Base-by-base conservation (phyloP, 2,888 invertebrate genomes). In the Lypha dubia region DNA sequence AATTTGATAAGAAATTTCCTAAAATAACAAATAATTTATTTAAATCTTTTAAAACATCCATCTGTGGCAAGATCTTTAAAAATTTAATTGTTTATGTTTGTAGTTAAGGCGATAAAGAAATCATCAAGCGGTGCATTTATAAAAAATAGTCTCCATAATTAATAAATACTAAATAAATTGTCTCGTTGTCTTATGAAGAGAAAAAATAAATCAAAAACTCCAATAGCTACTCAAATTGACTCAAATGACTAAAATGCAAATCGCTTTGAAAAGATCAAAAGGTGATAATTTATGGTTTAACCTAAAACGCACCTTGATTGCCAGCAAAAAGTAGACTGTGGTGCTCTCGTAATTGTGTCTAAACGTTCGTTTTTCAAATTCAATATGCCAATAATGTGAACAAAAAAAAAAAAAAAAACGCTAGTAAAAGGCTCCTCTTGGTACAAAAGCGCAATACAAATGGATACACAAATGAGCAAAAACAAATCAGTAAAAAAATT, bases 231-330 rank as follows among this genome's bases (percentile, higher is more conserved):
- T 76, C 58, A 15, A 28, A 28, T 28, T 4, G 28, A 2, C 28
- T 5, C 28, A 28, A 28, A 28, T 28, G 28, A n/a, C n/a, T 5
- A 28, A 28, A 85, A 86, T 82, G 86, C 76, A 87, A 86, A 87
- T 86, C 86, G 73, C 60, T 63, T 79, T 49, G 84, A 80, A 58
- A 67, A 86, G 88, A 87, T 88, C 88, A 87, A 83, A 22, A 88
- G 87, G 87, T 88, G 88, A 86, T 87, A 87, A 88, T 87, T 88
- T 88, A 88, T 87, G 86, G 86, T 84, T 86, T 86, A 86, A 84
- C 80, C 74, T 71, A 67, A 81, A 83, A 82, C 79, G 85, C 83
- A 85, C 83, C 86, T 75, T 62, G 63, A 74, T 84, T 71, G 77
- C 58, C 20, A 51, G 68, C 13, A 44, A 56, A 65, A 65, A 17